Conservation (phyloP, 2,888 invertebrate species). For the Ichneumoninae sp. region DNA sequence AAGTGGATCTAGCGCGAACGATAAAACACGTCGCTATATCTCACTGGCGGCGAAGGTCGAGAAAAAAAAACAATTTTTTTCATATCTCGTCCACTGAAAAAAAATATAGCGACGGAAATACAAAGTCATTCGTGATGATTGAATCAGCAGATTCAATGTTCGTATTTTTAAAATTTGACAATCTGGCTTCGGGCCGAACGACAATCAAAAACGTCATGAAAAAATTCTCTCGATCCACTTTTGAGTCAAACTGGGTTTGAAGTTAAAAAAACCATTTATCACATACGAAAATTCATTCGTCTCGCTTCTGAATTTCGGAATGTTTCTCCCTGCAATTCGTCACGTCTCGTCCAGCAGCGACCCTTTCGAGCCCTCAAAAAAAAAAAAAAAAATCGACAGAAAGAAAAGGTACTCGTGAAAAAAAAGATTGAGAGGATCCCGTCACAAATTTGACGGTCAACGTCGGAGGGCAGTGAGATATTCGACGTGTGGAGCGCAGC, state of each 20-base stretch:
- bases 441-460: slow-evolving; percentile 45
- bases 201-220: not conserved
- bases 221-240: not conserved
- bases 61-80: slow-evolving; percentile 25
- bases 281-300: not conserved
- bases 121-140: not conserved
- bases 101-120: not conserved
- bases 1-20: slow-evolving; percentile 47
- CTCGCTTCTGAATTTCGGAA: not conserved
- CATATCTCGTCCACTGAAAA: not conserved
- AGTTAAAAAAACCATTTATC: not conserved
- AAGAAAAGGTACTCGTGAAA: not conserved
- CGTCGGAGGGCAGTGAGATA: not conserved
- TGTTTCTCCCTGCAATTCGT: not conserved
- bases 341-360: not conserved
- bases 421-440: slow-evolving; percentile 22
- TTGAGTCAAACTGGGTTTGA: not conserved
- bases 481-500: slow-evolving; percentile 16
- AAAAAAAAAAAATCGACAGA: slow-evolving; percentile 8
- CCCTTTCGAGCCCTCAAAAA: not conserved
- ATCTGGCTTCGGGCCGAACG: not conserved
- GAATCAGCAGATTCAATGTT: not conserved
- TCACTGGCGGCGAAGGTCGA: slow-evolving; percentile 21
- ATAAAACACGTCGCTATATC: slow-evolving; percentile 44
- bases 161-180: not conserved